These are phyloP conservation scores for Stichodactyla helianthus DNA, from an alignment of 64 coral and sea anemone genomes.

Conservation along the genomic window DNA sequence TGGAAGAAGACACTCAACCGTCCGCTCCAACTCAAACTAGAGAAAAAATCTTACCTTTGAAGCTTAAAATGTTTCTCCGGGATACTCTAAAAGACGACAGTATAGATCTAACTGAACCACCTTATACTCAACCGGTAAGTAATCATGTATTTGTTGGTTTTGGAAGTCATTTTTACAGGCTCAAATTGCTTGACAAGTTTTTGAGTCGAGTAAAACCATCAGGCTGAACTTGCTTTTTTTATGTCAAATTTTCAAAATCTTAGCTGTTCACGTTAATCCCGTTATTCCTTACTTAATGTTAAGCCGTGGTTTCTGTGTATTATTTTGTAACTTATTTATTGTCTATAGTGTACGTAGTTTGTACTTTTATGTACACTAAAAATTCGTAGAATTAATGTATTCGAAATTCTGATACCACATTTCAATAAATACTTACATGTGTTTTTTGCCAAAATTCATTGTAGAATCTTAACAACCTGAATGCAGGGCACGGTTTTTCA, in stretches of 20 bases:
- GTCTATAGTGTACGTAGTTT: too few species aligned
- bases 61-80: conserved; percentile 71
- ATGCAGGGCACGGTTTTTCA: background rate
- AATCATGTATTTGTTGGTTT: background rate
- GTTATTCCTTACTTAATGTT: too few species aligned
- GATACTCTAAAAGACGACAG: conserved; percentile 71
- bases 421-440: too few species aligned
- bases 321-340: too few species aligned
- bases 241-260: too few species aligned
- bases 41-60: conserved; percentile 50
- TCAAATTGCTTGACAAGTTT: background rate
- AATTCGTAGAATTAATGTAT: too few species aligned
- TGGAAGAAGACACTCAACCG: conserved; percentile 50
- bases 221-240: too few species aligned
- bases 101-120: conserved; percentile 57
- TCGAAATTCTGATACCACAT: too few species aligned
- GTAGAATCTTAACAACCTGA: background rate
- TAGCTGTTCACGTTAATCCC: too few species aligned
- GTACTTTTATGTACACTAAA: too few species aligned
- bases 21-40: conserved; percentile 45
- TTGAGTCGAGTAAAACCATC: background rate
- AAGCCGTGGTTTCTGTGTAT: too few species aligned
- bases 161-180: background rate
- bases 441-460: background rate
- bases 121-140: conserved; percentile 78